A percentile compares a stretch with the other conserved stretches of the same genome.
These are phyloP conservation scores for Tragopan temminckii DNA, from an alignment of 2,797 vertebrate species.

Conservation along the genomic window DNA sequence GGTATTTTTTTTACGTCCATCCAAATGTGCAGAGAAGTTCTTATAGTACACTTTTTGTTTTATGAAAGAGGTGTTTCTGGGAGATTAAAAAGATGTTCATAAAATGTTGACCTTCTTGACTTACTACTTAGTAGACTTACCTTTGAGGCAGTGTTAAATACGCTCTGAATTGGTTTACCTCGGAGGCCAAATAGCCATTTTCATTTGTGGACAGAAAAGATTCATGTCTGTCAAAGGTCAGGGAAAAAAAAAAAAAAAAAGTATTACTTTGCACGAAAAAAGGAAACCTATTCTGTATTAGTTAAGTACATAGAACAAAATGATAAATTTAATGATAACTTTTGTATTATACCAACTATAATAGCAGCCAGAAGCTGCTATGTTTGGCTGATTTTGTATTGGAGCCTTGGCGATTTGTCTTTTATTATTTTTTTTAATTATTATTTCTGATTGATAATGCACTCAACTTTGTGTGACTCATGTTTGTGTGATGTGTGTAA, in stretches of 20 bases:
- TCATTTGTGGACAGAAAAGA: slow-evolving; percentile 45
- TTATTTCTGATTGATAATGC: background rate
- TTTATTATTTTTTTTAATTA: background rate
- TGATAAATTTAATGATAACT: background rate
- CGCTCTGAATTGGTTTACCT: background rate
- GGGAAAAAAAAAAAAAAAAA: background rate
- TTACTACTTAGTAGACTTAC: slow-evolving; percentile 8
- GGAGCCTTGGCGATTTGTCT: background rate
- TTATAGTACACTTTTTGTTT: background rate
- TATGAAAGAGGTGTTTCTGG: background rate
- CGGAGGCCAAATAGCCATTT: slow-evolving; percentile 22
- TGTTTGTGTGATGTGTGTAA: background rate
- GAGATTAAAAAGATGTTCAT: slow-evolving; percentile 14
- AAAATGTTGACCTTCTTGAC: slow-evolving; percentile 41
- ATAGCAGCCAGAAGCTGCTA: background rate
- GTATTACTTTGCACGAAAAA: background rate
- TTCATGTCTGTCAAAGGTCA: slow-evolving; percentile 3
- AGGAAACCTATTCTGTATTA: background rate
- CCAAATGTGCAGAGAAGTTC: background rate
- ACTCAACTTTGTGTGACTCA: slow-evolving; percentile 1
- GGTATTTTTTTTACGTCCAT: background rate
- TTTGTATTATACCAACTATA: slow-evolving; percentile 1
- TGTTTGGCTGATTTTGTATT: background rate
- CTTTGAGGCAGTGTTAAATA: background rate
- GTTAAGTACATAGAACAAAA: background rate